Conservation (phyloP, 2,888 invertebrate species). For the Chalcis sispes region DNA sequence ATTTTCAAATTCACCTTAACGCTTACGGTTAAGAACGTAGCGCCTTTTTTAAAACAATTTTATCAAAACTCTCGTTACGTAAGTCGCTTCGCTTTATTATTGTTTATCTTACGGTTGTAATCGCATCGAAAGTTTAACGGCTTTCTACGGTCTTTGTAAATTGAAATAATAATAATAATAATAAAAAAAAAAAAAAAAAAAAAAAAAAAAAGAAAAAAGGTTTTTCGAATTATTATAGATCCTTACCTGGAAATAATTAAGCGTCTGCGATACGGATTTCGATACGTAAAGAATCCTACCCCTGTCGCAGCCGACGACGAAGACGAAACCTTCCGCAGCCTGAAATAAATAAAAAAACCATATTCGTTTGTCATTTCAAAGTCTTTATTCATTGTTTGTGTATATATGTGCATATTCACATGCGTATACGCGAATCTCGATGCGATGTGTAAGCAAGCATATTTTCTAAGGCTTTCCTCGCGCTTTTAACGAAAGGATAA, state of each 20-base stretch:
- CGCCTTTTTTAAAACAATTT: no score
- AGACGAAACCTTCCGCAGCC: constrained; percentile 92
- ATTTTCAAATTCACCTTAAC: no score
- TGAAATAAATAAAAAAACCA: constrained; percentile 74
- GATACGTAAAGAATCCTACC: constrained; percentile 94
- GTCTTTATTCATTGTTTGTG: not conserved
- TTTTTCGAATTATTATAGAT: constrained; percentile 45
- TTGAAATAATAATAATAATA: no score
- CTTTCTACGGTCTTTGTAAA: no score
- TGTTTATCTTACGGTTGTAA: no score
- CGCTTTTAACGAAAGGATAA: no score
- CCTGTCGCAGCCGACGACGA: constrained; percentile 95
- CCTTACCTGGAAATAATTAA: constrained; percentile 88
- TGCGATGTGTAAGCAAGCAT: no score
- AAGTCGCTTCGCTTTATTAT: no score
- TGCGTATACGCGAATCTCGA: not conserved
- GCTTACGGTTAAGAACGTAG: no score
- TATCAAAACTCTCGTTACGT: no score
- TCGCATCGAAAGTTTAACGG: not conserved
- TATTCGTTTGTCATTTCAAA: not conserved
- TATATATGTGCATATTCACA: not conserved
- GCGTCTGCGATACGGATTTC: constrained; percentile 88
- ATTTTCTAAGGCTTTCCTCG: no score
- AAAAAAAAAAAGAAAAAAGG: not conserved
- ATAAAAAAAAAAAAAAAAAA: not conserved